Evolutionary conservation across 2,797 vertebrate species (phyloP).

Genomic region (Nyctibius grandis): DNA sequence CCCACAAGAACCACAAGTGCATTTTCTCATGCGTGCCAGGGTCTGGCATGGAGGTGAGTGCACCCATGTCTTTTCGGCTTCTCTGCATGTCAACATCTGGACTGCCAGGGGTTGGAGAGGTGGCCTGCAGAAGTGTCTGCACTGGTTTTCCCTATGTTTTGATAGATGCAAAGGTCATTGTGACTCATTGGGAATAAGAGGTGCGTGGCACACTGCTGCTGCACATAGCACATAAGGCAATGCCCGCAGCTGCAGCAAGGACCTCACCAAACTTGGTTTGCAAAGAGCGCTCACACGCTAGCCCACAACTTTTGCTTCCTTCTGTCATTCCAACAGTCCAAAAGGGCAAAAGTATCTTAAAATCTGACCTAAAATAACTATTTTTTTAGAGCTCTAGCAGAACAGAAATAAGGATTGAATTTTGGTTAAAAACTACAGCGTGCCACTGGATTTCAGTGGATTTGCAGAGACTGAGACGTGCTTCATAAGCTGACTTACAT

Average conservation of each 20-base stretch:
- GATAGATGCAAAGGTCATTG: neutral
- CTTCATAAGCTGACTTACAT: neutral
- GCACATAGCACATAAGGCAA: accelerated
- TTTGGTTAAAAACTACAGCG: neutral
- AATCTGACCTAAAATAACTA: neutral
- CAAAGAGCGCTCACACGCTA: neutral
- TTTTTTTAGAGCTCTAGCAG: neutral
- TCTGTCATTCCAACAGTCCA: neutral
- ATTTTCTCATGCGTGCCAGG: neutral
- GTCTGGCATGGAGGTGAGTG: neutral
- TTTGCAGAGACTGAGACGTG: neutral
- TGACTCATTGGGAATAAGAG: neutral
- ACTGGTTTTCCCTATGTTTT: neutral
- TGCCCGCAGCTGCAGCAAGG: accelerated
- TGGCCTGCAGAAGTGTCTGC: neutral
- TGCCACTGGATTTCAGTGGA: neutral
- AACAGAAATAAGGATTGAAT: neutral
- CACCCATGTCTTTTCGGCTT: accelerated
- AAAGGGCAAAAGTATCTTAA: neutral
- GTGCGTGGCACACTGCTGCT: accelerated
- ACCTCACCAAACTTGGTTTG: neutral
- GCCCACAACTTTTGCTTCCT: neutral
- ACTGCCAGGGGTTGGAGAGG: neutral
- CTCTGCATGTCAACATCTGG: neutral
- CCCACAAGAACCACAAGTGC: neutral